These are phyloP conservation scores for Sepioteuthis lessoniana DNA, from an alignment of 2,888 invertebrate species.

Conservation along the genomic window DNA sequence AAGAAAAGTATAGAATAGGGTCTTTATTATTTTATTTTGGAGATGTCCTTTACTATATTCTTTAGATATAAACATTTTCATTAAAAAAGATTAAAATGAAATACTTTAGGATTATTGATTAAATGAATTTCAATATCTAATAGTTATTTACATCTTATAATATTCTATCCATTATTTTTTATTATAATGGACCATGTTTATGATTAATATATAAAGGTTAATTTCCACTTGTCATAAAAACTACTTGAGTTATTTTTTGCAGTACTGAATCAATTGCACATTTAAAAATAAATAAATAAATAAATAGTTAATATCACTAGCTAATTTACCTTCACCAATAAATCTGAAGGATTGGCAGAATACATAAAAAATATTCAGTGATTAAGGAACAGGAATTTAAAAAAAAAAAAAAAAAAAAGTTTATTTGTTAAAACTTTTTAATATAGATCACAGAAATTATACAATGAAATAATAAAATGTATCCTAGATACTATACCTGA, in stretches of 20 bases:
- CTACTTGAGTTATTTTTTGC: too few species aligned
- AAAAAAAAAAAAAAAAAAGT: too few species aligned
- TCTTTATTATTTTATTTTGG: neutral
- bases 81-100: neutral
- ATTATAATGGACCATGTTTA: neutral
- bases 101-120: neutral
- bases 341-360: too few species aligned
- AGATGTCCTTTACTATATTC: neutral
- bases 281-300: too few species aligned
- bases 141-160: neutral
- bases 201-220: neutral
- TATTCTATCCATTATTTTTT: too few species aligned
- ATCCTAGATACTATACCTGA: neutral
- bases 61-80: neutral
- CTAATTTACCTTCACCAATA: too few species aligned
- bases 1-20: neutral
- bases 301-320: too few species aligned
- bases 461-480: neutral
- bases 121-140: neutral
- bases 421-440: too few species aligned
- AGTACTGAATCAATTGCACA: too few species aligned
- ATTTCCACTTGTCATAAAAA: constrained; percentile 6
- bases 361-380: too few species aligned
- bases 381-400: too few species aligned
- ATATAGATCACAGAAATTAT: neutral